Percentiles rank a stretch among this genome's conserved stretches.
Conservation (phyloP, 1,140 invertebrate species). For the Drosophila nasuta region DNA sequence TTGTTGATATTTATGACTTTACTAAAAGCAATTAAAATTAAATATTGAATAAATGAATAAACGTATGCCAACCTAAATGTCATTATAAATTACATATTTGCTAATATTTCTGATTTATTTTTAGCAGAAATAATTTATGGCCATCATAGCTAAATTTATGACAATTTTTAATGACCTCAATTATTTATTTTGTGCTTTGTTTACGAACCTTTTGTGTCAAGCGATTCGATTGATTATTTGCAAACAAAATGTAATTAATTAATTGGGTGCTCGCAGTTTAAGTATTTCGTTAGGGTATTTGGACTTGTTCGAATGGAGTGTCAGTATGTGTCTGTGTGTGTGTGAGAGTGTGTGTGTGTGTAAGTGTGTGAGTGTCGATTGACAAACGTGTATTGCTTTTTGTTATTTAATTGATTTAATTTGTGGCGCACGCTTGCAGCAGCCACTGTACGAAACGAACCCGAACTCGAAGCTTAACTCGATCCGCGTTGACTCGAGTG, state of each 20-base stretch:
- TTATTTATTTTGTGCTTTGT: background rate
- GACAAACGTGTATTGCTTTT: conserved; percentile 25
- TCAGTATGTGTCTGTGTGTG: no score
- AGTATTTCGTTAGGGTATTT: conserved; percentile 26
- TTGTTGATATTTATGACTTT: no score
- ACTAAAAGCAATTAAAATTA: no score
- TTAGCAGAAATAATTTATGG: no score
- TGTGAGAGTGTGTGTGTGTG: background rate
- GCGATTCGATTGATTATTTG: background rate
- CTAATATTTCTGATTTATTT: no score
- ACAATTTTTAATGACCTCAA: background rate
- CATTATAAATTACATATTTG: no score
- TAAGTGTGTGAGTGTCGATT: conserved; percentile 2
- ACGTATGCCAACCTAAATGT: no score
- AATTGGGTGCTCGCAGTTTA: conserved; percentile 5
- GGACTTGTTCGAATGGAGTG: background rate
- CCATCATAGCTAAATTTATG: background rate
- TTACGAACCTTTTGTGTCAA: background rate
- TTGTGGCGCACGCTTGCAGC: conserved; percentile 60
- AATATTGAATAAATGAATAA: no score
- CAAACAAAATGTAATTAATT: conserved; percentile 9
- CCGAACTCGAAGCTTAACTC: background rate
- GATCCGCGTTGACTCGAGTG: background rate
- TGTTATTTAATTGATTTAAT: conserved; percentile 77
- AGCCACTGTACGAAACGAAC: conserved; percentile 53